Base-by-base conservation (phyloP, 2,113 vertebrate genomes). In the Numida meleagris region DNA sequence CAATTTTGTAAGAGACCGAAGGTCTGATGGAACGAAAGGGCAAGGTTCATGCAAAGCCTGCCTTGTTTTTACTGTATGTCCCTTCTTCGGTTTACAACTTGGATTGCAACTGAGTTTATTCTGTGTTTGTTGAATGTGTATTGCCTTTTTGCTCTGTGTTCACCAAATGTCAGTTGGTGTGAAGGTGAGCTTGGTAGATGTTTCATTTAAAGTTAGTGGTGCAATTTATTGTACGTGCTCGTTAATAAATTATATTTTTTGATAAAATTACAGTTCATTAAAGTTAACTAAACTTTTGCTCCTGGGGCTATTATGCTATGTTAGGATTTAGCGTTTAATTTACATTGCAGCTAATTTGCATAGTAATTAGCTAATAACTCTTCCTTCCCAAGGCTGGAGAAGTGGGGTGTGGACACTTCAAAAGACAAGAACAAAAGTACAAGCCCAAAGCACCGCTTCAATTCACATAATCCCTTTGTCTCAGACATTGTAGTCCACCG, bases 201-300 rank as follows among this genome's bases (percentile, higher is more conserved):
- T 70, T 95, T 96, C 91, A 58, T 90, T 94, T 94, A 40, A 96
- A 94, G 43, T 89, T 86, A 96, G 50, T 43, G 66, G 80, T 90
- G 71, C 59, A 5, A 57, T 58, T 96, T 91, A 71, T 82, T 94
- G 79, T 94, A 62, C 65, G 24, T 87, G 93, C 90, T 82, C 91
- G 57, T 94, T 95, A 92, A 90, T 93, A 97, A 95, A 93, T 78
- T 86, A 80, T 95, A 86, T 94, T 96, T 97, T 92, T 57, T 2
- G 68, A 77, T 93, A 91, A 43, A 91, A 75, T 73, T 89, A 36
- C 20, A 3, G 5, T 89, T 50, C 25, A 77, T 89, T 84, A 36
- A 90, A 82, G 27, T 80, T 68, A 75, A 93, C 82, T 61, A 29
- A 94, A 84, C 85, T 86, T 36, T 63, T 83, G 59, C 76, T 80